phyloP scores from a whole-genome alignment of 2,797 vertebrate species.

The Steatocranus sp. region DNA sequence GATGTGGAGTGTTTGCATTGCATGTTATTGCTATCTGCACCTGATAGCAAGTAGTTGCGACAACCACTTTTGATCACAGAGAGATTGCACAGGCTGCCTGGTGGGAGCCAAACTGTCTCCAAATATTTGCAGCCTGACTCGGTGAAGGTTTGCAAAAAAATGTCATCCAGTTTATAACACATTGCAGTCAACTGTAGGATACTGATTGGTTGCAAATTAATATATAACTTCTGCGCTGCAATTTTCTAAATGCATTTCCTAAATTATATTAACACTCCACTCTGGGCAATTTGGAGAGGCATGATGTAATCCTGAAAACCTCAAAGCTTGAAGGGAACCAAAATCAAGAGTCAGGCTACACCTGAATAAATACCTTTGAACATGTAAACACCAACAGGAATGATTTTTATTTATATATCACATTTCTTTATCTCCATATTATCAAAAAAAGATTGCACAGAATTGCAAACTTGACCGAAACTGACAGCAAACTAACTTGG shows the following conservation, averaged over 20 bases:
- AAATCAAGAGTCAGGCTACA: not conserved
- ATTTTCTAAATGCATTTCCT: not conserved
- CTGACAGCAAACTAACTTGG: accelerated
- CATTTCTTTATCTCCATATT: not conserved
- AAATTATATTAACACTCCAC: not conserved
- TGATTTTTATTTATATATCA: not conserved
- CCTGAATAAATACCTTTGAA: not conserved
- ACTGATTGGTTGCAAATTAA: not conserved
- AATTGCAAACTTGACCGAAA: not conserved
- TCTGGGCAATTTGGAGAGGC: not conserved
- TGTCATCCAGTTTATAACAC: not conserved
- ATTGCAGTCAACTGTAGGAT: not conserved
- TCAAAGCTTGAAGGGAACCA: not conserved
- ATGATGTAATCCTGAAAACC: not conserved
- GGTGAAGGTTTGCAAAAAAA: not conserved
- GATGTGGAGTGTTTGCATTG: not conserved
- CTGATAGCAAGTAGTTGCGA: not conserved
- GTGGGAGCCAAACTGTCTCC: not conserved
- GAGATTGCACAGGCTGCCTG: not conserved
- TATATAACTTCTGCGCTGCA: not conserved
- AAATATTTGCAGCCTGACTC: accelerated
- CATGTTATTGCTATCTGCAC: not conserved
- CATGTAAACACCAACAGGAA: not conserved
- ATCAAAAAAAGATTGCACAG: not conserved
- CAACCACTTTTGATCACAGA: not conserved